Percentiles rank a stretch among this genome's conserved stretches.
Conservation (phyloP, 1,140 invertebrate genomes). For the Drosophila orosa region DNA sequence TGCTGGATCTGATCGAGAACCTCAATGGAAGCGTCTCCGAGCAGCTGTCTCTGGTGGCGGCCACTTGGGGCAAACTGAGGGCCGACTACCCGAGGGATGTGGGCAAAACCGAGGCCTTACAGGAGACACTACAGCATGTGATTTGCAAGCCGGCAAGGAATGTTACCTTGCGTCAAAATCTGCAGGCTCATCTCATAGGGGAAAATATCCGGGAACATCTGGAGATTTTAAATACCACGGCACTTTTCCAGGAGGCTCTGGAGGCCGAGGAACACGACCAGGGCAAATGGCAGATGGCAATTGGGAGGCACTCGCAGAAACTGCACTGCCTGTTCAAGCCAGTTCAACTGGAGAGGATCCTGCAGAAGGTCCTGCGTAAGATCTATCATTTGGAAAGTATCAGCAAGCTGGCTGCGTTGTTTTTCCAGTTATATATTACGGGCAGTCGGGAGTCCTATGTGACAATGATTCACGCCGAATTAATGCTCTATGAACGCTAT, state of each 20-base stretch:
- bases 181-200: conserved; percentile 33
- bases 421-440: conserved; percentile 25
- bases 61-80: conserved; percentile 45
- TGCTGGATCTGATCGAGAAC: conserved; percentile 34
- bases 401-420: conserved; percentile 4
- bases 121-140: conserved; percentile 21
- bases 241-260: conserved; percentile 22
- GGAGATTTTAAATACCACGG: conserved; percentile 27
- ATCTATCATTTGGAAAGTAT: conserved; percentile 1
- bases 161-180: conserved; percentile 11
- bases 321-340: conserved; percentile 33
- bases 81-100: conserved; percentile 35
- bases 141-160: conserved; percentile 23
- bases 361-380: conserved; percentile 10
- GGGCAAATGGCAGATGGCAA: conserved; percentile 41
- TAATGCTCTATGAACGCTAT: conserved; percentile 33
- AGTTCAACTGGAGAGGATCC: conserved; percentile 7
- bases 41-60: conserved; percentile 21
- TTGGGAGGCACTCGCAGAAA: conserved; percentile 20
- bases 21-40: conserved; percentile 28
- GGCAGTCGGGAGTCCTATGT: conserved; percentile 34
- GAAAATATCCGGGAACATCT: conserved; percentile 41
- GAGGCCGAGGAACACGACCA: conserved; percentile 33
- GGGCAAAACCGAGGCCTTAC: conserved; percentile 29
- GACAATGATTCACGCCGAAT: conserved; percentile 28